These are phyloP conservation scores for Dinocampus coccinellae DNA, from an alignment of 2,888 invertebrate species.

Conservation along the genomic window DNA sequence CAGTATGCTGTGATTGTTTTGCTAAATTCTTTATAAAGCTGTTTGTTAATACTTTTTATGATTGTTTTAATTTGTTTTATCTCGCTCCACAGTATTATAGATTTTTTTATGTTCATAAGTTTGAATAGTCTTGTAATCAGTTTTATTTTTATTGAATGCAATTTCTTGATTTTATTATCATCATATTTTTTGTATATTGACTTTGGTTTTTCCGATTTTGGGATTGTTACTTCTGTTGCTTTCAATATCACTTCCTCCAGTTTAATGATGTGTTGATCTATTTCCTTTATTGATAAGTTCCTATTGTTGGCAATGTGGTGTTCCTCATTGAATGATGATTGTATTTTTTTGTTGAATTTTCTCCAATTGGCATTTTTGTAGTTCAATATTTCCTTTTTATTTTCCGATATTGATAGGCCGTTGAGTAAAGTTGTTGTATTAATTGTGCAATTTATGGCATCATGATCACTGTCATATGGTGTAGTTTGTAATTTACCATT, in stretches of 20 bases:
- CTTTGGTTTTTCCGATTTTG: neutral
- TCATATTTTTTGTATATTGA: neutral
- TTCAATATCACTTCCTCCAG: neutral
- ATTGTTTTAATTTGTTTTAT: neutral
- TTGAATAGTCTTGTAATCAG: neutral
- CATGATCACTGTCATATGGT: slow-evolving; percentile 31
- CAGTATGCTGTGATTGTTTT: neutral
- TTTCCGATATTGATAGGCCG: no score
- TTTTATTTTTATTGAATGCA: neutral
- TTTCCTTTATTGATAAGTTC: slow-evolving; percentile 21
- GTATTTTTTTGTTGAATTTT: neutral
- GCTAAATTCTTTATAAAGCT: no score
- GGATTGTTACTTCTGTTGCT: neutral
- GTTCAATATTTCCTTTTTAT: neutral
- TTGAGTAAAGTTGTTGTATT: neutral
- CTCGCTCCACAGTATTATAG: no score
- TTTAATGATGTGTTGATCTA: neutral
- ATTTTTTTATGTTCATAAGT: no score
- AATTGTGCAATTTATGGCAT: neutral
- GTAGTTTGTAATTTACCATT: neutral
- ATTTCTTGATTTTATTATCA: neutral
- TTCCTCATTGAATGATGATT: neutral
- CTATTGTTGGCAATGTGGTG: neutral
- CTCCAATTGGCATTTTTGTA: slow-evolving; percentile 18
- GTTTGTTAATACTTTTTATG: neutral